Conservation (phyloP, 2,888 invertebrate species). For the Dorcus hopei region DNA sequence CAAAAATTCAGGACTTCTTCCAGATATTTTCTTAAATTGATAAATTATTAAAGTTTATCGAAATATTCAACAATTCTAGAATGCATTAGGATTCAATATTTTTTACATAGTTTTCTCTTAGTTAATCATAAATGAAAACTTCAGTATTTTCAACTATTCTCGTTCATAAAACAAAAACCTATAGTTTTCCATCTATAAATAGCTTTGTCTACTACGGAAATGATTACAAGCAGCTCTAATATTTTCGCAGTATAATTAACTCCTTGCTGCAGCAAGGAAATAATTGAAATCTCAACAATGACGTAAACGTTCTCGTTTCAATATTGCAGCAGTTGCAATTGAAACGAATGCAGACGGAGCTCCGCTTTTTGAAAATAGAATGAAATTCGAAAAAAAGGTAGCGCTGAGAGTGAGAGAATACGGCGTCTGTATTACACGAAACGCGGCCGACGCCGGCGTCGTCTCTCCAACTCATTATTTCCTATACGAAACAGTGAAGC, state of each 20-base stretch:
- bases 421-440: slow-evolving; percentile 45
- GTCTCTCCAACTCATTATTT: slow-evolving; percentile 27
- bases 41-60: too few relatives aligned
- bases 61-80: too few relatives aligned
- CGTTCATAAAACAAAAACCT: slow-evolving; percentile 44
- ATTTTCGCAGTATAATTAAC: background rate
- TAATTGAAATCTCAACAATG: background rate
- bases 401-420: slow-evolving; percentile 44
- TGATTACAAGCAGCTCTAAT: background rate
- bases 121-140: too few relatives aligned
- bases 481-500: slow-evolving; percentile 29
- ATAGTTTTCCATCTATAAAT: too few relatives aligned
- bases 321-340: slow-evolving; percentile 1
- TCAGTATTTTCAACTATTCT: too few relatives aligned
- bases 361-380: too few relatives aligned
- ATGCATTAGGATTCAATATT: too few relatives aligned
- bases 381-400: background rate
- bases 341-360: background rate
- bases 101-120: too few relatives aligned
- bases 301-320: background rate
- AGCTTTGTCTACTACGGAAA: too few relatives aligned
- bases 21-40: too few relatives aligned
- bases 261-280: background rate
- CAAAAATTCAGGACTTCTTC: too few relatives aligned
- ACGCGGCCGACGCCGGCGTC: slow-evolving; percentile 4